A percentile compares a stretch with the other conserved stretches of the same genome.
phyloP scores from a whole-genome alignment of 2,797 vertebrate species.

The Cossypha caffra region DNA sequence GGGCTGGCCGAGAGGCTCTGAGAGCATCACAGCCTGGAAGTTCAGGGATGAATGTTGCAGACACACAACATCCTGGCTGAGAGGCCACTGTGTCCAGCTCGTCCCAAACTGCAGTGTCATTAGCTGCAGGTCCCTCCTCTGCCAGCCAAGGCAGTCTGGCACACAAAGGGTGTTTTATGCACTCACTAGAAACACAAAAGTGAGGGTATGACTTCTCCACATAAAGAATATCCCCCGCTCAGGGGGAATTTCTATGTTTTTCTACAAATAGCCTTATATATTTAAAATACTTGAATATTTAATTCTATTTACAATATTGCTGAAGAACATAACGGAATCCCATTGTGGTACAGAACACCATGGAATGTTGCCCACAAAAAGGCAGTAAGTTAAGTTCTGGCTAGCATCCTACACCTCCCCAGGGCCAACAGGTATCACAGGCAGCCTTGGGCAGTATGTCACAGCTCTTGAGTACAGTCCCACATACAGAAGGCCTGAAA shows the following conservation, averaged over 20 bases:
- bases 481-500: neutral
- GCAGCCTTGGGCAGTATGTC: neutral
- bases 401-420: fast-evolving
- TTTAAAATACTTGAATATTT: neutral
- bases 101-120: neutral
- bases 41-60: neutral
- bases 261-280: neutral
- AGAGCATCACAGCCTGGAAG: neutral
- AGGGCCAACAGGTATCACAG: neutral
- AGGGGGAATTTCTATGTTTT: neutral
- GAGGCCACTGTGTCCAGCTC: neutral
- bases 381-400: neutral
- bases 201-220: neutral
- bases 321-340: neutral
- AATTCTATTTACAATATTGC: neutral
- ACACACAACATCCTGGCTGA: neutral
- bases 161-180: neutral
- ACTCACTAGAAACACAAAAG: neutral
- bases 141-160: neutral
- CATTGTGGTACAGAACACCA: neutral
- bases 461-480: neutral
- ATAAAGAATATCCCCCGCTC: neutral
- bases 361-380: neutral
- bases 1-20: neutral
- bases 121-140: neutral